Conservation (phyloP, 1,140 invertebrate species). For the Anastrepha obliqua region DNA sequence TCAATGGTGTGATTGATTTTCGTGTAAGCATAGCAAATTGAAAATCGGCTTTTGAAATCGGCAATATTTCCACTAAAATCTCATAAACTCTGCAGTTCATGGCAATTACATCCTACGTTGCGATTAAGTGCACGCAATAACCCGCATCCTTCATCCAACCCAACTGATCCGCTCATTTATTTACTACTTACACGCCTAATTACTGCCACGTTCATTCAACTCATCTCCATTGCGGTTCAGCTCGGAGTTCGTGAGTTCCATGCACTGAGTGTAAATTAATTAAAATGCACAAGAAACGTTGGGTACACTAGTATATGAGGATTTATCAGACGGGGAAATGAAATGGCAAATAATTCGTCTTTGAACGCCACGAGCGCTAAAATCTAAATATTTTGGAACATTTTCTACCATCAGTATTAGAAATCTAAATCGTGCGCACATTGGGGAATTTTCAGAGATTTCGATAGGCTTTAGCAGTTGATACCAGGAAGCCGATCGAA, state of each 20-base stretch:
- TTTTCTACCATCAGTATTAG: not conserved
- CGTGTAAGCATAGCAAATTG: no score
- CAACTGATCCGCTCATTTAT: not conserved
- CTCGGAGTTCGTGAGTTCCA: not conserved
- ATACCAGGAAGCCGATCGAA: not conserved
- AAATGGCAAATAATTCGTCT: constrained; percentile 9
- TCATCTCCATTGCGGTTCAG: constrained; percentile 18
- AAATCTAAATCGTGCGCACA: constrained; percentile 13
- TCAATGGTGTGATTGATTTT: no score
- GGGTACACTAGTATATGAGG: not conserved
- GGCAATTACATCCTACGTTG: not conserved
- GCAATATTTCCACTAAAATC: not conserved
- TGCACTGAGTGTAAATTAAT: constrained; percentile 18
- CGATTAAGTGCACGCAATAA: not conserved
- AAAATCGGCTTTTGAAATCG: not conserved
- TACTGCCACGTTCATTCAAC: not conserved
- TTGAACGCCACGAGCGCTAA: not conserved
- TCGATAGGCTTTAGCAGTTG: not conserved
- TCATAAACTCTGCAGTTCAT: not conserved
- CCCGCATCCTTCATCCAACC: no score
- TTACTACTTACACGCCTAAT: constrained; percentile 17
- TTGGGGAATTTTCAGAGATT: constrained; percentile 2
- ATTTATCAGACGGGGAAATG: not conserved
- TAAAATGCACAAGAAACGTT: not conserved
- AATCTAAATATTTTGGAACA: not conserved